Evolutionary conservation across 2,888 invertebrate genomes (phyloP).

Genomic region (Rhaphigaster nebulosa): DNA sequence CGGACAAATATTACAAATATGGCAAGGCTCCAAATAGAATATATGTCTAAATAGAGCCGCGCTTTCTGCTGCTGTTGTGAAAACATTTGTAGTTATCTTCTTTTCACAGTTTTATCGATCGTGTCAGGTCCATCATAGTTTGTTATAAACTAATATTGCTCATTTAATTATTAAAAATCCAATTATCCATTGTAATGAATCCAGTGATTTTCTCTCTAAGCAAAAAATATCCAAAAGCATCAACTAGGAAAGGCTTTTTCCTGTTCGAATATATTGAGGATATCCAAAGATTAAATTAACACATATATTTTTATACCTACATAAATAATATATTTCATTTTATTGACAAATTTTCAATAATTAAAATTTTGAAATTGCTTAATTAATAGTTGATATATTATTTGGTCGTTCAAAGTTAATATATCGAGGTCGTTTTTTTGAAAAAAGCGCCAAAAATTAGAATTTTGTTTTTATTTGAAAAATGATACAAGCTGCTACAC

Average conservation of each 20-base stretch:
- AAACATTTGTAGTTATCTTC: slow-evolving; percentile 18
- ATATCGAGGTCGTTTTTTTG: too few relatives aligned
- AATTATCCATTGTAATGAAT: background rate
- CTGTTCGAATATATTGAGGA: background rate
- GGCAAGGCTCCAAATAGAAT: background rate
- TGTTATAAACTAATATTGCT: background rate
- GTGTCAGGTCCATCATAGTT: background rate
- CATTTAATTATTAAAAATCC: background rate
- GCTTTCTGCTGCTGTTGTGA: background rate
- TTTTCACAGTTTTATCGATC: background rate
- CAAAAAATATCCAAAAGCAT: background rate
- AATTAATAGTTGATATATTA: too few relatives aligned
- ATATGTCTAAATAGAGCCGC: background rate
- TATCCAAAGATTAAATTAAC: background rate
- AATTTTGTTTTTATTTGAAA: too few relatives aligned
- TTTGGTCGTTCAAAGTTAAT: too few relatives aligned
- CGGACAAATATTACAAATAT: background rate
- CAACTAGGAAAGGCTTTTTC: background rate
- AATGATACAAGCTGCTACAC: too few relatives aligned
- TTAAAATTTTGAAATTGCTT: too few relatives aligned
- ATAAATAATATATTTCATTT: too few relatives aligned
- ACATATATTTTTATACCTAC: background rate
- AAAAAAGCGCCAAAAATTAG: too few relatives aligned
- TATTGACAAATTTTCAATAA: background rate
- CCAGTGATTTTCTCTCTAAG: background rate